These are phyloP conservation scores for Parnassius orleans DNA, from an alignment of 2,888 invertebrate species.

Conservation along the genomic window DNA sequence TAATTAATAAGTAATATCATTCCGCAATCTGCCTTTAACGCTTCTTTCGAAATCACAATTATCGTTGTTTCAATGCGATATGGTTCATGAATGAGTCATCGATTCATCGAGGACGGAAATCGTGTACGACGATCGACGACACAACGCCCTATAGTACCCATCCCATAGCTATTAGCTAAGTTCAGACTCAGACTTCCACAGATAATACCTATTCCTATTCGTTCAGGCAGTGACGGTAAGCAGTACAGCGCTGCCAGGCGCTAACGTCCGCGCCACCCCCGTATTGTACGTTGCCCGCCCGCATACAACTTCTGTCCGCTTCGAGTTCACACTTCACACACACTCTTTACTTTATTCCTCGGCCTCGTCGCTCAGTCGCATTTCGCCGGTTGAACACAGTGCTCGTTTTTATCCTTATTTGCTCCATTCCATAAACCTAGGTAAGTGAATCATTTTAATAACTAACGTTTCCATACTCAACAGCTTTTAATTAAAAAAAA, in stretches of 20 bases:
- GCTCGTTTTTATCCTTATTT: constrained; percentile 47
- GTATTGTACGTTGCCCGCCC: constrained; percentile 32
- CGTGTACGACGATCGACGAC: constrained; percentile 13
- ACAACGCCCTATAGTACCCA: not conserved
- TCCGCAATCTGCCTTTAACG: constrained; percentile 7
- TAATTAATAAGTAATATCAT: not conserved
- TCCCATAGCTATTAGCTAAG: not conserved
- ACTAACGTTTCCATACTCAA: not conserved
- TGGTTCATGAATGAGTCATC: constrained; percentile 51
- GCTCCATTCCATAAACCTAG: constrained; percentile 52
- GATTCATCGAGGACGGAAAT: constrained; percentile 4
- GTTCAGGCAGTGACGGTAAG: too few relatives aligned
- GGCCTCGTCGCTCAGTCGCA: constrained; percentile 47
- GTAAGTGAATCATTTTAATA: constrained; percentile 42
- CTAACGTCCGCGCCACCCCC: constrained; percentile 48
- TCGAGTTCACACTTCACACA: constrained; percentile 27
- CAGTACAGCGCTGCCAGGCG: not conserved
- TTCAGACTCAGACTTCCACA: too few relatives aligned
- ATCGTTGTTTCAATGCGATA: constrained; percentile 33
- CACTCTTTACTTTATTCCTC: constrained; percentile 19
- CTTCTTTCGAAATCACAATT: constrained; percentile 11
- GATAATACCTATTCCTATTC: too few relatives aligned
- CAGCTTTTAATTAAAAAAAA: not conserved
- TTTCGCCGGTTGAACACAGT: constrained; percentile 56
- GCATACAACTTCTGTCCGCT: constrained; percentile 31